Evolutionary conservation across 2,888 invertebrate species (phyloP).

Genomic region (Drosophila greeni): DNA sequence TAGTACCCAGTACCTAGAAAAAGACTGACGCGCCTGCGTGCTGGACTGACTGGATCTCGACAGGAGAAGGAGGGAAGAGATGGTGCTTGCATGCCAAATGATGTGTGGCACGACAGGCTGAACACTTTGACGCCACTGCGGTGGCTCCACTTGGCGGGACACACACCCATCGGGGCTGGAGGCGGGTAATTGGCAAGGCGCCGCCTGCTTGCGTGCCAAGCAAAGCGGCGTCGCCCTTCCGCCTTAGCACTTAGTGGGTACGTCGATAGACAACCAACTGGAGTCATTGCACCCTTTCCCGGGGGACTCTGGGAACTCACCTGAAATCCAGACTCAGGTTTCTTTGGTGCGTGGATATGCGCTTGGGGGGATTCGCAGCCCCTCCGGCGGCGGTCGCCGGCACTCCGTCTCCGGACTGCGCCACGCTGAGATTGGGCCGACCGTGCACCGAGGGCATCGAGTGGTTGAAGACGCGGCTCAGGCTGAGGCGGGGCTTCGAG

Average conservation of each 20-base stretch:
- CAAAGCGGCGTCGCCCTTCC: constrained; percentile 49
- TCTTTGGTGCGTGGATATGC: constrained; percentile 85
- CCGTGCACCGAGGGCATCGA: constrained; percentile 79
- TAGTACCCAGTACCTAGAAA: neutral
- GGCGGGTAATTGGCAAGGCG: constrained; percentile 8
- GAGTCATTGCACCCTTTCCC: constrained; percentile 9
- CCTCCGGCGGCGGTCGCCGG: constrained; percentile 32
- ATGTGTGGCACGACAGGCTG: constrained; percentile 54
- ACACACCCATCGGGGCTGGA: constrained; percentile 18
- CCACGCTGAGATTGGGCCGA: constrained; percentile 74
- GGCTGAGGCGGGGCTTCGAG: constrained; percentile 77
- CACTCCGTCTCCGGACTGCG: constrained; percentile 32
- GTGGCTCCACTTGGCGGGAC: constrained; percentile 41
- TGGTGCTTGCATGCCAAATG: constrained; percentile 46
- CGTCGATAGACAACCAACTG: constrained; percentile 4
- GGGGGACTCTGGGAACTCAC: constrained; percentile 78
- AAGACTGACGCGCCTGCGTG: constrained; percentile 47
- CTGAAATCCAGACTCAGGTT: constrained; percentile 94
- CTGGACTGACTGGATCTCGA: constrained; percentile 5
- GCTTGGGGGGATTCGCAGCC: constrained; percentile 72
- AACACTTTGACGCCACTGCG: constrained; percentile 58
- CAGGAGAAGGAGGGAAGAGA: neutral
- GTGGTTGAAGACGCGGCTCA: constrained; percentile 77
- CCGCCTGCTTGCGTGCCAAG: constrained; percentile 34
- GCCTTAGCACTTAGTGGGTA: constrained; percentile 8